Evolutionary conservation across 2,888 invertebrate genomes (phyloP), one percentile per base, ranked within the genome.

Genomic region (Rhagophthalmus giganteus): DNA sequence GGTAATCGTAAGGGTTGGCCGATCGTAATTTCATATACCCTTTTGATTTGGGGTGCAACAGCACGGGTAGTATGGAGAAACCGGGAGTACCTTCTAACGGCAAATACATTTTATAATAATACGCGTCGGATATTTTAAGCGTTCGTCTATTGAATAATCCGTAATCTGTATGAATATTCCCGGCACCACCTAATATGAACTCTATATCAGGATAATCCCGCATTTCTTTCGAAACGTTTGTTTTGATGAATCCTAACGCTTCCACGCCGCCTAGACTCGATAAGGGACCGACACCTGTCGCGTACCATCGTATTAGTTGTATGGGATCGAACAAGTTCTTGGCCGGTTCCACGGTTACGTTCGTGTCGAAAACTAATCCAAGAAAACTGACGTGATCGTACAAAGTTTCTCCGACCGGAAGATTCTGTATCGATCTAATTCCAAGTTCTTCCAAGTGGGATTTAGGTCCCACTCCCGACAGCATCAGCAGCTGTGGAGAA

Each of bases 401-500:
- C 1, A 80, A 67, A 54, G 79, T 79, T 59, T 75, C 69, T 2
- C 81, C 81, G 1, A 81, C 80, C 28, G 74, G 76, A 2, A 78
- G 63, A 59, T 80, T 76, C 25, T 72, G 69, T 25, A 87, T 64
- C 0, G 79, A 73, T 2, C 75, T 74, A 30, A 77, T 74, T 2
- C 69, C 67, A 16, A 71, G 58, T 1, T 79, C 72, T 50, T 78
- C 64, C 39, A 86, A 68, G 57, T 86, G 83, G 2, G 79, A 71
- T 52, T 69, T 75, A 1, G 85, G 85, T 0, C 86, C 86, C 8
- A 86, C 71, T 2, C 85, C 85, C 0, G 83, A 82, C 1, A 85
- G 71, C 83, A 84, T 83, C n/a, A 85, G 63, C 6, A 92, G 68
- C 70, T 93, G 90, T 0, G 92, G 88, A 1, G 89, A 85, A 71